These are phyloP conservation scores for Syncerus caffer DNA, from an alignment of 2,797 vertebrate genomes.

Conservation along the genomic window DNA sequence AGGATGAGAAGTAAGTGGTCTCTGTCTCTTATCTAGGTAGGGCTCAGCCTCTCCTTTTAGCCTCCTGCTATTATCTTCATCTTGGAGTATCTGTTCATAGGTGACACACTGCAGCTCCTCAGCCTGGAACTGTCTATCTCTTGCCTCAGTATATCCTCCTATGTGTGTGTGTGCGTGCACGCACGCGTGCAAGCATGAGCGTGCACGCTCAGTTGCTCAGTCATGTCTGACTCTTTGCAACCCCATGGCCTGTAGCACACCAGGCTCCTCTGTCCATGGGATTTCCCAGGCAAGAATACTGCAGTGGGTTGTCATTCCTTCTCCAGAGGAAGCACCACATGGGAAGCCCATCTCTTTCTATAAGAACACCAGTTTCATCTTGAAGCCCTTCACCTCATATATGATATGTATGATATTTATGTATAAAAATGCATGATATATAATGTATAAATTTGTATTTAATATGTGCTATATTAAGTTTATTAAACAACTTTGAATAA, in stretches of 20 bases:
- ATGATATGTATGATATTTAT: neutral
- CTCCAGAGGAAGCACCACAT: neutral
- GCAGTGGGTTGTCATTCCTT: neutral
- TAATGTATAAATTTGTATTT: neutral
- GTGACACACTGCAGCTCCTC: neutral
- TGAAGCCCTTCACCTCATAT: neutral
- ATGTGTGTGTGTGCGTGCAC: rapidly evolving
- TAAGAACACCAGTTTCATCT: neutral
- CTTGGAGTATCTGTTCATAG: neutral
- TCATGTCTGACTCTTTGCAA: neutral
- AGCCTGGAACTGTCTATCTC: neutral
- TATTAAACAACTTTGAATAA: neutral
- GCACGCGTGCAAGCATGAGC: rapidly evolving
- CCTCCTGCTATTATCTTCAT: neutral
- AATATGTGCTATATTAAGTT: neutral
- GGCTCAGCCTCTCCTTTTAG: neutral
- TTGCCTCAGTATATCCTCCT: neutral
- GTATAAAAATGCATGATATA: neutral
- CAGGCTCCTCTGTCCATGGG: neutral
- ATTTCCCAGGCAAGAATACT: neutral
- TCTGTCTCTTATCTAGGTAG: neutral
- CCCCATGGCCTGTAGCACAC: neutral
- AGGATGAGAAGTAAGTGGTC: neutral
- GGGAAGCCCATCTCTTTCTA: neutral
- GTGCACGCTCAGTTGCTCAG: neutral